Base-by-base conservation (phyloP, 2,113 vertebrate genomes). In the Procapra przewalskii region DNA sequence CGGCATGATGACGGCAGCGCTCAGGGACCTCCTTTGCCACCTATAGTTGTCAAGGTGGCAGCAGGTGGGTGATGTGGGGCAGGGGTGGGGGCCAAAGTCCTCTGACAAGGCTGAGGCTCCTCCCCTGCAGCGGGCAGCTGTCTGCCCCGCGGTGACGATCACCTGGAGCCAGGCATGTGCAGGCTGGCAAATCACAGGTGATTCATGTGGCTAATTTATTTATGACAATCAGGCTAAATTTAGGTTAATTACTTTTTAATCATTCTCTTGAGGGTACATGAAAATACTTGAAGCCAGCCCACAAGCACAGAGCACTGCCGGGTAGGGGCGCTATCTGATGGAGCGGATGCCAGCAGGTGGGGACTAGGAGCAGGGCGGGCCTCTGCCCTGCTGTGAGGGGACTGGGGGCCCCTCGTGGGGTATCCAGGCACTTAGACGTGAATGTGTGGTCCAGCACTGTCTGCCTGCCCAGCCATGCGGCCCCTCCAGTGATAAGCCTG, bases 181-280 rank as follows among this genome's bases (percentile, higher is more conserved):
- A n/a, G 97, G 95, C 97, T 33, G 81, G 98, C 64, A 87, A 45
- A 48, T 45, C 95, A 33, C 92, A 59, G 77, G 10, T 96, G 98
- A 95, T 36, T 93, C 97, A 90, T 15, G 55, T 25, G 36, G 84
- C 93, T 97, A 23, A 85, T 93, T 97, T 95, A 97, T 96, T 93
- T 92, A 93, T 88, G 96, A 96, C 93, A 81, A 95, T 97, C 96
- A 92, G 17, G 77, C 97, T 96, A 95, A 97, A 97, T 96, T 97
- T 96, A 97, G 88, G 86, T 97, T 97, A 97, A 98, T 97, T 79
- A 94, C 95, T 98, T 97, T 94, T 82, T 97, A 96, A 97, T 97
- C 96, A 94, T 57, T 85, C 96, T 97, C 96, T 77, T 2, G 0
- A 90, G 90, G 75, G 91, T 52, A 36, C 93, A 50, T 57, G 97